These are phyloP conservation scores for Aricia artaxerxes DNA, from an alignment of 2,888 invertebrate species.

Conservation along the genomic window DNA sequence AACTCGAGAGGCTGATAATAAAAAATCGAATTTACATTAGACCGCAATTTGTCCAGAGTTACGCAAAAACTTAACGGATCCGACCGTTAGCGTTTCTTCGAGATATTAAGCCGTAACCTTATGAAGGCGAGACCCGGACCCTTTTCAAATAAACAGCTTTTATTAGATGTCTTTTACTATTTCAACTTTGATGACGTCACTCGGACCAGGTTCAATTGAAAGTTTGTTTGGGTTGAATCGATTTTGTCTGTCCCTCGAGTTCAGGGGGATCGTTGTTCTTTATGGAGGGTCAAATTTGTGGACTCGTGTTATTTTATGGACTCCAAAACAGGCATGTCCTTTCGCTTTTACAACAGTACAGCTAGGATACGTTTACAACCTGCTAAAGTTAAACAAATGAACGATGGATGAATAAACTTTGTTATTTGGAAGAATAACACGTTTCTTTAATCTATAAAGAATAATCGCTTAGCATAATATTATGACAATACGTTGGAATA, in stretches of 20 bases:
- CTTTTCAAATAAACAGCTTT: constrained; percentile 52
- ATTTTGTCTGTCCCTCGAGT: background rate
- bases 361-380: background rate
- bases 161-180: constrained; percentile 48
- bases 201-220: constrained; percentile 36
- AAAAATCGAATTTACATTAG: constrained; percentile 22
- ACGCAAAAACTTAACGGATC: constrained; percentile 32
- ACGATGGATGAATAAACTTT: background rate
- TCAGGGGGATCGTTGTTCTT: constrained; percentile 6
- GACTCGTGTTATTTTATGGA: constrained; percentile 1
- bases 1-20: background rate
- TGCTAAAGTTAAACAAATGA: background rate
- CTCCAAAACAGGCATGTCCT: background rate
- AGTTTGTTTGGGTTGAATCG: constrained; percentile 34
- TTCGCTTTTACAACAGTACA: background rate
- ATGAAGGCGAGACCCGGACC: constrained; percentile 44
- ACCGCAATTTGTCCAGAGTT: constrained; percentile 26
- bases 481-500: background rate
- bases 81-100: constrained; percentile 46
- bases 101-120: constrained; percentile 51
- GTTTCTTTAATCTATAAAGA: background rate
- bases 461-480: background rate
- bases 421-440: too few relatives aligned
- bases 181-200: constrained; percentile 43
- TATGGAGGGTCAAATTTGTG: constrained; percentile 4